Evolutionary conservation across 2,888 invertebrate genomes (phyloP).

Genomic region (Merodon equestris): DNA sequence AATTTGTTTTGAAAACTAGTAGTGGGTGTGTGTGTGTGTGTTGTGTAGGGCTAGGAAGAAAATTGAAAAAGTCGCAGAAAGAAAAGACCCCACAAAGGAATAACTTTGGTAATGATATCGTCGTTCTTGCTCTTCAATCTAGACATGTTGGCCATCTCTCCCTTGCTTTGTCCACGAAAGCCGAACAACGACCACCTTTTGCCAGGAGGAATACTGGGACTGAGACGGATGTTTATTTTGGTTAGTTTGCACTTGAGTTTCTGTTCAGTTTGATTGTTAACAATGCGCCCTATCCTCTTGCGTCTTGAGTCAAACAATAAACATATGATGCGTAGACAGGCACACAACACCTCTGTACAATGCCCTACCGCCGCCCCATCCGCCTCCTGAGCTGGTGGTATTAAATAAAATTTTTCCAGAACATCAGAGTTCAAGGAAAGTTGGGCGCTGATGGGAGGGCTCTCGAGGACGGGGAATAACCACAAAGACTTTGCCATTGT

Average conservation of each 20-base stretch:
- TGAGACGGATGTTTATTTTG: slow-evolving; percentile 51
- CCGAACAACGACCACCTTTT: slow-evolving; percentile 18
- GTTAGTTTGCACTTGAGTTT: slow-evolving; percentile 57
- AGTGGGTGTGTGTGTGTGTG: slow-evolving; percentile 20
- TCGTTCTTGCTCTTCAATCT: background rate
- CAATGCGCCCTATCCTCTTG: background rate
- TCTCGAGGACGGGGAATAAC: slow-evolving; percentile 23
- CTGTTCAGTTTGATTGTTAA: slow-evolving; percentile 14
- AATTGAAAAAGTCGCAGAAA: slow-evolving; percentile 22
- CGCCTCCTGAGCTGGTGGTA: slow-evolving; percentile 7
- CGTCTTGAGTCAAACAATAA: slow-evolving; percentile 42
- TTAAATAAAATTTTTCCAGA: slow-evolving; percentile 40
- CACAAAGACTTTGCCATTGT: slow-evolving; percentile 62
- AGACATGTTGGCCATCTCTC: too few relatives aligned
- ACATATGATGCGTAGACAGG: slow-evolving; percentile 65
- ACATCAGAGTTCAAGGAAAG: too few relatives aligned
- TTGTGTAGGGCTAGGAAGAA: slow-evolving; percentile 25
- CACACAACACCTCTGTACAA: slow-evolving; percentile 1
- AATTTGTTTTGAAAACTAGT: slow-evolving; percentile 48
- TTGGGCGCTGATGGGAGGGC: background rate
- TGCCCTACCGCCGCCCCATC: slow-evolving; percentile 13
- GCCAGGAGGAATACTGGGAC: background rate
- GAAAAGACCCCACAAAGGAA: slow-evolving; percentile 25
- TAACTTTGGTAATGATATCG: slow-evolving; percentile 13
- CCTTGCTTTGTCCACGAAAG: slow-evolving; percentile 35